Base-by-base conservation (phyloP, 2,888 invertebrate species). In the Aethes cnicana region DNA sequence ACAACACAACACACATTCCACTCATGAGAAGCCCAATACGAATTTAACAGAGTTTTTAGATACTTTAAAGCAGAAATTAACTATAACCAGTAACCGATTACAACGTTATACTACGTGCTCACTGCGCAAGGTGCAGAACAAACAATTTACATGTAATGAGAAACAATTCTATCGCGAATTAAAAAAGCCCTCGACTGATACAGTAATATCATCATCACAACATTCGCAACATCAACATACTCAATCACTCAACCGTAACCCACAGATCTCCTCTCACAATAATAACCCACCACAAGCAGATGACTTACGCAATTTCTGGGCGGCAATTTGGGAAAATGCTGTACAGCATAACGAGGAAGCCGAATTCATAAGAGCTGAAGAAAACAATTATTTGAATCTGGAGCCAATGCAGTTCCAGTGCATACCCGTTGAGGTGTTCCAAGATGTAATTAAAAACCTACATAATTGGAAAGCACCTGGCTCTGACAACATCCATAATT, bases 401-500 rank as follows among this genome's bases (percentile, higher is more conserved):
- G 4, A 8, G 5, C n/a, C 20, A 9, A 57, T 56, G 54, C 2
- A 32, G 8, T 58, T 47, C 23, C 43, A 57, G 7, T 5, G 44
- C 11, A 55, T 59, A 3, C 17, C 54, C 1, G 23, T 47, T 21
- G 50, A 56, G 1, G 47, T 25, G 14, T 49, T 59, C 9, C 12
- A 41, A 33, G 32, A 47, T 6, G 53, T 54, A 1, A 9, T 59
- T 2, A 35, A 23, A 7, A 52, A 47, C 1, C 11, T 49, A 23
- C 58, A 60, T 12, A 59, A 57, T n/a, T 58, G 59, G 59, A 57
- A 60, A 52, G 17, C 57, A 5, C 54, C 62, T 6, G 62, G 58
- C 0, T 43, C 55, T 3, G 58, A 58, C 28, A 30, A 52, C 16
- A 53, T 62, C 5, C 62, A 61, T 12, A 59, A 50, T 14, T 63